Base-by-base conservation (phyloP, 35 echinoderm and acorn worm genomes). In the Heliocidaris erythrogramma region DNA sequence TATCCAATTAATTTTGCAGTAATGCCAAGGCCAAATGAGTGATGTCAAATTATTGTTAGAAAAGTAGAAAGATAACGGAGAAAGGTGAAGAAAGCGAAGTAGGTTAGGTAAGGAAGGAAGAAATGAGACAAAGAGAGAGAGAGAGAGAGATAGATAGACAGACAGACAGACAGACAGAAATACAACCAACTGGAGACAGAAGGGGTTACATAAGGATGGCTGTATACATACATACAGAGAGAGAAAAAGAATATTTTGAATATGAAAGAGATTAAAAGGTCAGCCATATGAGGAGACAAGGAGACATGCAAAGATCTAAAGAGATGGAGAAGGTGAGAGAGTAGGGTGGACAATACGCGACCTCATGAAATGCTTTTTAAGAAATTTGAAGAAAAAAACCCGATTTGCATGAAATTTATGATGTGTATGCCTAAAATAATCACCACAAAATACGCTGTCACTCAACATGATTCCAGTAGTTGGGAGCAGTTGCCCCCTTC, bases 41-140 rank as follows among this genome's bases (percentile, higher is more conserved):
- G 65, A 78, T 78, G 14, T 78, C 31, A 90, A 85, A 49, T 47
- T 47, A 90, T 35, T 47, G 48, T 47, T 35, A n/a, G 17, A 90
- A 49, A 90, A 90, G 5, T 27, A 90, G 48, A 90, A 49, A 90
- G 48, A 90, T 35, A 90, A 90, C 31, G 88, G 48, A 42, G 24
- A 16, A 30, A 90, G 48, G 32, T 47, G 21, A 42, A 49, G 48
- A 90, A 90, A 49, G 31, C 14, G 9, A 24, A 42, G 21, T 18
- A 27, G 12, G 21, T 17, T 16, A 78, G 18, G 27, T 18, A 93
- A 18, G 14, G 27, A 30, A 59, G 91, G 24, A 12, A 93, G 91
- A 49, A 29, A 93, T 42, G 48, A 59, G n/a, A 93, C 14, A 93
- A 30, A 93, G 90, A 92, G 7, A n/a, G 90, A 92, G 53, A 29